Conservation (phyloP, 1,140 invertebrate species). For the Sitobion miscanthi region DNA sequence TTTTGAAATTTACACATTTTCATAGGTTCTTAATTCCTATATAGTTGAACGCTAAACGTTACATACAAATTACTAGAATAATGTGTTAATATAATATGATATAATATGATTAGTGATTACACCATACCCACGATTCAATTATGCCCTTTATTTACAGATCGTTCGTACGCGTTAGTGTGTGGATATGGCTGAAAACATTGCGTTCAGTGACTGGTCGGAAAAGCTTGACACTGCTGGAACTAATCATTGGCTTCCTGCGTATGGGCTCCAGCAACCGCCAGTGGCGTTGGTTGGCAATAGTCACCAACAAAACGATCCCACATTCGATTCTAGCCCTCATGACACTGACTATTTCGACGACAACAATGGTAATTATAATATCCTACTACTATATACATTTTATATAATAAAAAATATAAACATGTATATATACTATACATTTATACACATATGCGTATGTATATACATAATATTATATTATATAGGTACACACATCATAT, state of each 20-base stretch:
- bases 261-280: constrained; percentile 69
- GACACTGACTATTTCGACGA: constrained; percentile 47
- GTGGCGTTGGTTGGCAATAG: constrained; percentile 58
- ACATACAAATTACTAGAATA: not conserved
- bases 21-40: not conserved
- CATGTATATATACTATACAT: not conserved
- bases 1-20: not conserved
- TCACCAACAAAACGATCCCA: constrained; percentile 45
- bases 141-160: constrained; percentile 29
- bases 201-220: constrained; percentile 71
- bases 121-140: not conserved
- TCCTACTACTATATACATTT: not conserved
- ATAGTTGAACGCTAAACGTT: not conserved
- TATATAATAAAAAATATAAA: constrained; percentile 25
- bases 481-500: not conserved
- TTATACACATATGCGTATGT: not conserved
- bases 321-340: constrained; percentile 36
- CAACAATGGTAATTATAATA: constrained; percentile 50
- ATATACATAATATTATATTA: not conserved
- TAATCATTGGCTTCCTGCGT: constrained; percentile 72
- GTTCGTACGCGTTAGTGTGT: not conserved
- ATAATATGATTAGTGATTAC: not conserved
- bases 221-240: constrained; percentile 65
- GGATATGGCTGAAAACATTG: constrained; percentile 65
- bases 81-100: not conserved